Base-by-base conservation (phyloP, 2,797 vertebrate species). In the Lacerta viridis region DNA sequence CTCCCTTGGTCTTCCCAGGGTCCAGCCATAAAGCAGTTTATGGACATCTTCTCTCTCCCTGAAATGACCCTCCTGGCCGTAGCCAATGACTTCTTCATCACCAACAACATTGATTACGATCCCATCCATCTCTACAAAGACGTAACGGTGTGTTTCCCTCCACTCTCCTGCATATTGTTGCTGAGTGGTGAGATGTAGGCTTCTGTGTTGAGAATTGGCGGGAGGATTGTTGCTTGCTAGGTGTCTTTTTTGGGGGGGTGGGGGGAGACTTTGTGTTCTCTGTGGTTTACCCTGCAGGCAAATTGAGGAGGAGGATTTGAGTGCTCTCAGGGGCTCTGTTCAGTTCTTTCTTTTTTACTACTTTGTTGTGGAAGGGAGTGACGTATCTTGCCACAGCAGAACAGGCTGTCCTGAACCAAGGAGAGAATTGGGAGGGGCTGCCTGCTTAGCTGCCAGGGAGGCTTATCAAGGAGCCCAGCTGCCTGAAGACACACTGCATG, bases 31-130 rank as follows among this genome's bases (percentile, higher is more conserved):
- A 98, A 98, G 88, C 98, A 98, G 95, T 98, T 97, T 87, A 98
- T 98, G 98, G 98, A 98, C 90, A 97, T 98, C 88, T 98, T 98
- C 96, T 98, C 98, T 82, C 96, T 98, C 77, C 97, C 98, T 0
- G 98, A 98, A 94, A 98, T 98, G 98, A 98, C 96, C 25, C 97
- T 98, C 29, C 80, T 98, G 94, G 98, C 98, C 2, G 95, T 95
- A 29, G 97, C 96, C 20, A 98, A 98, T 41, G 98, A 98, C 91
- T 98, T 97, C 87, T 98, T 98, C 95, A 96, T 98, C 93, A 95
- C 94, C 91, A 97, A 98, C 1, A 95, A 97, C 88, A 98, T 98
- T 0, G 98, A 98, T 59, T 98, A 98, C 2, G 98, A 98, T 89
- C 98, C 98, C 0, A 96, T 98, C 90, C 98, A 98, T 92, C 98